Evolutionary conservation across 2,797 vertebrate genomes (phyloP).

Genomic region (Cynopterus sphinx): DNA sequence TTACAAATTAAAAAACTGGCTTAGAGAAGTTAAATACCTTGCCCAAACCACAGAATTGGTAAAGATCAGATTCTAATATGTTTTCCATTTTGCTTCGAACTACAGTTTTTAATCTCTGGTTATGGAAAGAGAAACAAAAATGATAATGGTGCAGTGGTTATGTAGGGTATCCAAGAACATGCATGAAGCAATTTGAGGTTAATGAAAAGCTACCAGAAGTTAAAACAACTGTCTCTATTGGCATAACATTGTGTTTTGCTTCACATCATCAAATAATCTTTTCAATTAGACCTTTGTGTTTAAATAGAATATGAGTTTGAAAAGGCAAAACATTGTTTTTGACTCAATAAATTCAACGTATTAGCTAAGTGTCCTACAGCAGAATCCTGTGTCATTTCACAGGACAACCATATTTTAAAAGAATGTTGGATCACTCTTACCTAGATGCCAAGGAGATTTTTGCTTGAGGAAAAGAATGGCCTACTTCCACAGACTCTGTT

Average conservation of each 20-base stretch:
- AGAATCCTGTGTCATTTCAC: background rate
- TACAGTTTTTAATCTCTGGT: conserved; percentile 33
- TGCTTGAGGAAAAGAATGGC: background rate
- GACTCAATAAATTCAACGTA: background rate
- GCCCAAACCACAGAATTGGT: background rate
- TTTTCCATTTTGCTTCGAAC: conserved; percentile 51
- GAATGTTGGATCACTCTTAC: background rate
- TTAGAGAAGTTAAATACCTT: background rate
- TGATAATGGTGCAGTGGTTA: background rate
- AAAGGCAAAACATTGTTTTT: background rate
- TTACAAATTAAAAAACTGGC: conserved; percentile 23
- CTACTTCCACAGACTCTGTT: background rate
- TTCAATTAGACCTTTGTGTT: background rate
- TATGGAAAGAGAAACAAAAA: conserved; percentile 48
- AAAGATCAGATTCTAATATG: conserved; percentile 17
- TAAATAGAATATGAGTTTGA: background rate
- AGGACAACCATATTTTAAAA: background rate
- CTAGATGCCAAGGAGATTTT: background rate
- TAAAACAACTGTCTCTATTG: background rate
- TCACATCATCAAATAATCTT: background rate
- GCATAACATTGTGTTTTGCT: background rate
- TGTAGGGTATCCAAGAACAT: background rate
- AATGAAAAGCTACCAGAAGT: background rate
- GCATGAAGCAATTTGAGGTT: background rate
- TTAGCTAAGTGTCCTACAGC: background rate